A percentile compares a stretch with the other conserved stretches of the same genome.
phyloP scores from a whole-genome alignment of 2,113 vertebrate genomes.

The Salvelinus namaycush region DNA sequence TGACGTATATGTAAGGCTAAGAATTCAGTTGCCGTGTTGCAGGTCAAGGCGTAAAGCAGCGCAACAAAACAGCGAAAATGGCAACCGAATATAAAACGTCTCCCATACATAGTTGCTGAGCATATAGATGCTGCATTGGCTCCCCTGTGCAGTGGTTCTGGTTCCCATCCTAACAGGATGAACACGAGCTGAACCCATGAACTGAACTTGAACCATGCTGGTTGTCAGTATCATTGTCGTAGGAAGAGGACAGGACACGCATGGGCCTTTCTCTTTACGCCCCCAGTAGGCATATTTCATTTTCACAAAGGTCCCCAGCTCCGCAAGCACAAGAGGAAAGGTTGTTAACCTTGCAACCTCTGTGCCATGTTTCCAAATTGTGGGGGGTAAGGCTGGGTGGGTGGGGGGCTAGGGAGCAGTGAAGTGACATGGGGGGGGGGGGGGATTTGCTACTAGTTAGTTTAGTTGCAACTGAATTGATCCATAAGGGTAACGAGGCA shows the following conservation, averaged over 20 bases:
- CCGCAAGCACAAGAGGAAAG: background rate
- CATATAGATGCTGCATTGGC: background rate
- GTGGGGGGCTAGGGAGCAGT: background rate
- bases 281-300: background rate
- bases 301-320: background rate
- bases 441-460: too few relatives aligned
- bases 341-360: background rate
- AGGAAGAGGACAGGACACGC: slow-evolving; percentile 13
- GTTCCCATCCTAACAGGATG: slow-evolving; percentile 27
- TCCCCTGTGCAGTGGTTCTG: background rate
- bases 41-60: too few relatives aligned
- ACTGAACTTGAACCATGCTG: slow-evolving; percentile 83
- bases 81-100: background rate
- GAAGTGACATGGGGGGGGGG: too few relatives aligned
- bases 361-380: background rate
- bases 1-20: too few relatives aligned
- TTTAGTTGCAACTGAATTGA: too few relatives aligned
- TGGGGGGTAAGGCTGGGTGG: background rate
- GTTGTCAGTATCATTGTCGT: slow-evolving; percentile 76
- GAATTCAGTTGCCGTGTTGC: too few relatives aligned
- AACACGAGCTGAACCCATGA: slow-evolving; percentile 82
- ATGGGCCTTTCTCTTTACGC: background rate
- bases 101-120: background rate
- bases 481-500: too few relatives aligned
- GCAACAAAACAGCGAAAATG: background rate